Evolutionary conservation across 64 coral and sea anemone genomes (phyloP), one percentile per base, ranked within the genome.

Genomic region (Pocillopora verrucosa): DNA sequence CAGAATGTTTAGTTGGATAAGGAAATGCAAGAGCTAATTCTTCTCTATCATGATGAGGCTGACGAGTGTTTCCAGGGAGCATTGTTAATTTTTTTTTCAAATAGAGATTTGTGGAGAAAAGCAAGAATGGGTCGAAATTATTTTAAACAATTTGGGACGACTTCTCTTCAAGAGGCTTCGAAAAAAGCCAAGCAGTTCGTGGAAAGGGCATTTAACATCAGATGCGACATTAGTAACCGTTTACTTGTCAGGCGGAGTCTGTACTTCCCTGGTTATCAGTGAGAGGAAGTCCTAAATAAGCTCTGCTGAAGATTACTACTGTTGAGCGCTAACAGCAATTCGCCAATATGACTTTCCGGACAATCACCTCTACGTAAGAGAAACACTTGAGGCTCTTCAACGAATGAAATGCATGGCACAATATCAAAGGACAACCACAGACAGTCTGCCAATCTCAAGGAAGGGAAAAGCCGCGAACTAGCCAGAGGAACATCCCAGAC

Each of bases 71-170:
- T 58, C 20, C 77, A 59, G 20, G 22, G 59, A 79, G 77, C 77
- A 11, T 79, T 79, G 56, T 79, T 51, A 15, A 79, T 79, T 19
- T 59, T 5, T 12, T 20, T 24, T 79, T 9, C 77, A 58, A 24
- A 59, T 56, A 0, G 77, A 79, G 22, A 79, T 79, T 79, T 79
- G 20, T 60, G 77, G 77, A 79, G 56, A 79, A 60, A 58, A 59
- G 37, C 56, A 79, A 17, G 77, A 79, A 59, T 19, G 15, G 14
- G 56, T 59, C 1, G 77, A 51, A 60, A 79, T 79, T 60, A 26
- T 17, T 59, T 59, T 79, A 24, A 56, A 19, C 17, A 79, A 79
- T 59, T 59, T 79, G 20, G 77, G 77, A 14, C 59, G 77, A 79
- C 19, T 79, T 25, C 77, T 59, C 56, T 12, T 79, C 0, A n/a